Evolutionary conservation across 1,140 invertebrate species (phyloP).

Genomic region (Drosophila mojavensis): DNA sequence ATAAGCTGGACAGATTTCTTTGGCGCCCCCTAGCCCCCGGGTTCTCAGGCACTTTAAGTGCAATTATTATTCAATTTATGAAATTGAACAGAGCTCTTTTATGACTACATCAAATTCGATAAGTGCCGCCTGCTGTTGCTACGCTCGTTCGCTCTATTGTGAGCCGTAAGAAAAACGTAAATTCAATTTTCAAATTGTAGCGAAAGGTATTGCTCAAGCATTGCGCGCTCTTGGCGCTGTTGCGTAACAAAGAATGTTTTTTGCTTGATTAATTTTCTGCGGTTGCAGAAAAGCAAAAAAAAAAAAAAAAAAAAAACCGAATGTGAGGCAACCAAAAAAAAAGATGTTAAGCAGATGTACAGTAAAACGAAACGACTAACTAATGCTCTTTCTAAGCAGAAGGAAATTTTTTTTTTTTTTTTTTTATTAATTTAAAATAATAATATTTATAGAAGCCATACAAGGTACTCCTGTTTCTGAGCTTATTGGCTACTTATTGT

Average conservation of each 20-base stretch:
- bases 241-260: constrained; percentile 60
- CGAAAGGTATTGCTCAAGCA: constrained; percentile 21
- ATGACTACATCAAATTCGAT: constrained; percentile 66
- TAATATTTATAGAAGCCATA: too few relatives aligned
- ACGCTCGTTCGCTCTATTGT: constrained; percentile 11
- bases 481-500: too few relatives aligned
- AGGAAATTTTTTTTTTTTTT: too few relatives aligned
- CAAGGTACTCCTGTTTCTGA: too few relatives aligned
- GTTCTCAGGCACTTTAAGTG: constrained; percentile 8
- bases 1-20: constrained; percentile 59
- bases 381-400: too few relatives aligned
- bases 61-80: constrained; percentile 74
- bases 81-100: constrained; percentile 68
- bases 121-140: constrained; percentile 38
- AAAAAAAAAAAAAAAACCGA: too few relatives aligned
- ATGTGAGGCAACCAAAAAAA: constrained; percentile 20
- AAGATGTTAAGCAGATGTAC: too few relatives aligned
- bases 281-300: constrained; percentile 37
- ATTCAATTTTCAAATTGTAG: constrained; percentile 62
- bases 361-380: too few relatives aligned
- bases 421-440: too few relatives aligned
- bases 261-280: constrained; percentile 78
- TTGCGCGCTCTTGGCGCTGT: constrained; percentile 36
- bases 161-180: constrained; percentile 47
- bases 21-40: background rate